Evolutionary conservation across 2,888 invertebrate genomes (phyloP), one percentile per base, ranked within the genome.

Genomic region (Drosophila bunnanda): DNA sequence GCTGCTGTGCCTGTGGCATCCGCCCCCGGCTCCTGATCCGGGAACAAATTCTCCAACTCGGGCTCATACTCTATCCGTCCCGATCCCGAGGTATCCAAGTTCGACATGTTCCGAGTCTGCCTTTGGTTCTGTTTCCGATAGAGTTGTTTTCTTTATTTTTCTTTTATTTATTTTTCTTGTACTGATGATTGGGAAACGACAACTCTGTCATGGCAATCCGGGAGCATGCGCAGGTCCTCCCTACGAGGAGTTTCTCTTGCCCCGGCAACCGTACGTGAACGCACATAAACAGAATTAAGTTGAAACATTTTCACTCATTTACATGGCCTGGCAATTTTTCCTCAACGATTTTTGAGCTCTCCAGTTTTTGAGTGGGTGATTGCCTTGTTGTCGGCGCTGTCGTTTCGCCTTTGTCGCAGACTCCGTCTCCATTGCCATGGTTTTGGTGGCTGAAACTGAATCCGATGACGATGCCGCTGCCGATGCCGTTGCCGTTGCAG

Each of bases 291-390:
- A 64, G 82, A 85, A 85, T 85, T 77, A 88, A 85, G 83, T 88
- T 77, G n/a, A 79, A 67, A 70, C 68, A 82, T 88, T 85, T 85
- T 85, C 89, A 85, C 85, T 88, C 86, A 85, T 85, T 85, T 85
- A 89, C 89, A 85, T 85, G 87, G 61, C 62, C 48, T 56, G 52
- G 68, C 80, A 70, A 83, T 80, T 80, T 86, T 76, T 80, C 78
- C 76, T 67, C 46, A 59, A 75, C 78, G 73, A 77, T 88, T 88
- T 85, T 80, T 89, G 88, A 85, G 84, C 89, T n/a, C n/a, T 28
- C 6, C n/a, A 48, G 17, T 1, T 48, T 48, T 50, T 89, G 88
- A 85, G 84, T 85, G 84, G 89, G 89, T 84, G 84, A 89, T 87
- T 86, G 87, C 73, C 66, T 82, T 68, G 78, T 53, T 48, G 73